A percentile compares a stretch with the other conserved stretches of the same genome.
Conservation (phyloP, 2,797 vertebrate genomes). For the Otolemur crassicaudatus region DNA sequence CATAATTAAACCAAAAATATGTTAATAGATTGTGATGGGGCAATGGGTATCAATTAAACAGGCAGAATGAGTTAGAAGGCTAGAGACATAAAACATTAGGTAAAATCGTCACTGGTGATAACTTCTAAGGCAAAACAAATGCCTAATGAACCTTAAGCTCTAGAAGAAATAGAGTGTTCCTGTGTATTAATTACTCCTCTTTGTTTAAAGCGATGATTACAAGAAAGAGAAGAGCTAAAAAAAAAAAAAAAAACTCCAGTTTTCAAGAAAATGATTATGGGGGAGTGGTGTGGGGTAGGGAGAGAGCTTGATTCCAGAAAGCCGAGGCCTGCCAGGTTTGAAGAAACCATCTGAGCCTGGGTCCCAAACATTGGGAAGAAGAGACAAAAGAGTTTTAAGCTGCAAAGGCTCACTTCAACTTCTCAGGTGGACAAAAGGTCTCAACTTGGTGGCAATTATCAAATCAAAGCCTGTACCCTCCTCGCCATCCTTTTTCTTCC, state of each 20-base stretch:
- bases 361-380: background rate
- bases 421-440: background rate
- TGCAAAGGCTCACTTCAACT: background rate
- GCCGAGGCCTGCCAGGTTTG: background rate
- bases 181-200: background rate
- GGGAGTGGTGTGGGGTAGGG: no score
- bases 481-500: background rate
- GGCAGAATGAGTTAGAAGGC: background rate
- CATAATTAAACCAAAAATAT: background rate
- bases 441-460: background rate
- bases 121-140: constrained; percentile 1
- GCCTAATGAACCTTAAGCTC: background rate
- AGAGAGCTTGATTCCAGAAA: background rate
- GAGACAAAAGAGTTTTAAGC: background rate
- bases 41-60: background rate
- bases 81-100: background rate
- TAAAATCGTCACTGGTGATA: background rate
- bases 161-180: background rate
- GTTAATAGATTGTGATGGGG: background rate
- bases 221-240: background rate
- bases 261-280: background rate
- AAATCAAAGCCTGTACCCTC: background rate
- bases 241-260: background rate
- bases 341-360: background rate
- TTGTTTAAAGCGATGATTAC: background rate